These are phyloP conservation scores for Sesamia nonagrioides DNA, from an alignment of 1,140 invertebrate species.

Conservation along the genomic window DNA sequence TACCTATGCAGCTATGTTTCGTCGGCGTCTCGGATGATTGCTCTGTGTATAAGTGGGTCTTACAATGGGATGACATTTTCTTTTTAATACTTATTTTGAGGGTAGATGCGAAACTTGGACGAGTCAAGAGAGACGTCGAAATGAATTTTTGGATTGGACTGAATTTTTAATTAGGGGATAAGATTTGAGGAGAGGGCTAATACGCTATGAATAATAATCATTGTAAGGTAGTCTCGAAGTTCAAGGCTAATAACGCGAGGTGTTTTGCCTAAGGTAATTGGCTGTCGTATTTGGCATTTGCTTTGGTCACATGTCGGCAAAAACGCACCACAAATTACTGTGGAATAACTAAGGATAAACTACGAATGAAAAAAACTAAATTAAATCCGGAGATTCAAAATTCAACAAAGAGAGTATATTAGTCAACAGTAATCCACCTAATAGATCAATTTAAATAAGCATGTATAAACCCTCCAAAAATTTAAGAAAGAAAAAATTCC, in stretches of 20 bases:
- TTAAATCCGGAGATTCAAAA: too few species aligned
- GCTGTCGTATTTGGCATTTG: not conserved
- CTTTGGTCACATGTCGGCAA: not conserved
- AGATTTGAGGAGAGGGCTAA: not conserved
- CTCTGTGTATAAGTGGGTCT: constrained; percentile 44
- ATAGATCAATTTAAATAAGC: too few species aligned
- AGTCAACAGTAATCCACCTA: too few species aligned
- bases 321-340: not conserved
- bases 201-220: not conserved
- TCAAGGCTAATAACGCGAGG: not conserved
- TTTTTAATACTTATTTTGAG: constrained; percentile 50
- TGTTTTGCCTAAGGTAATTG: not conserved
- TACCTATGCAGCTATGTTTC: constrained; percentile 37
- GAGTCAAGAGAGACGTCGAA: not conserved
- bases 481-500: not conserved
- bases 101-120: constrained; percentile 33
- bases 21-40: constrained; percentile 50
- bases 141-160: constrained; percentile 35
- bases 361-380: too few species aligned
- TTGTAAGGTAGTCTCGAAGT: not conserved
- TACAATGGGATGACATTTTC: constrained; percentile 50
- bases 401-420: too few species aligned
- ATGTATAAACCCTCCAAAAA: not conserved
- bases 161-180: constrained; percentile 24
- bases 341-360: not conserved